These are phyloP conservation scores for Dendrolimus punctatus DNA, from an alignment of 1,140 invertebrate species.

Conservation along the genomic window DNA sequence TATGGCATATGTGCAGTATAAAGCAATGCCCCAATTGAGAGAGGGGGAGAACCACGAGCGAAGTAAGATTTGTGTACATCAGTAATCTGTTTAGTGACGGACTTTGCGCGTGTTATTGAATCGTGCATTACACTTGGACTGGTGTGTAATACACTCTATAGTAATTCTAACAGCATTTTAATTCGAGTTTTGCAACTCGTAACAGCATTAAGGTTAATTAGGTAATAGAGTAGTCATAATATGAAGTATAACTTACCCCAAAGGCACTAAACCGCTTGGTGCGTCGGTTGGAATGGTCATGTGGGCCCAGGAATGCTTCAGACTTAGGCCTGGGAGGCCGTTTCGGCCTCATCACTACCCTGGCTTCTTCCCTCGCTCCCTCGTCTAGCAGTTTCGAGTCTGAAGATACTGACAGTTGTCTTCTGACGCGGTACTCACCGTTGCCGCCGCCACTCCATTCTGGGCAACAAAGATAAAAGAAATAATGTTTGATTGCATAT, in stretches of 20 bases:
- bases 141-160: too few relatives aligned
- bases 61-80: too few relatives aligned
- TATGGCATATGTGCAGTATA: too few relatives aligned
- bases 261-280: conserved; percentile 93
- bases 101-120: too few relatives aligned
- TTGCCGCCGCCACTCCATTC: conserved; percentile 85
- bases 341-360: conserved; percentile 89
- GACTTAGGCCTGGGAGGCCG: conserved; percentile 92
- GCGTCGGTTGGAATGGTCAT: conserved; percentile 74
- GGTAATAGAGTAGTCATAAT: neutral
- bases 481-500: neutral
- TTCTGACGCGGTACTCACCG: conserved; percentile 84
- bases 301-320: conserved; percentile 86
- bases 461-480: conserved; percentile 18
- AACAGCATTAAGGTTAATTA: neutral
- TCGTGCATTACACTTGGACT: too few relatives aligned
- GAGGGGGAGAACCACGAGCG: too few relatives aligned
- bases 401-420: conserved; percentile 91
- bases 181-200: too few relatives aligned
- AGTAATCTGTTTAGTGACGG: too few relatives aligned
- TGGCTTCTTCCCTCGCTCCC: conserved; percentile 86
- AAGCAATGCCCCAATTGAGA: too few relatives aligned
- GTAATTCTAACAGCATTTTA: too few relatives aligned
- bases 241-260: conserved; percentile 78
- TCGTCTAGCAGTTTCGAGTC: conserved; percentile 93